These are phyloP conservation scores for Tragopan temminckii DNA, from an alignment of 2,797 vertebrate species.

Conservation along the genomic window DNA sequence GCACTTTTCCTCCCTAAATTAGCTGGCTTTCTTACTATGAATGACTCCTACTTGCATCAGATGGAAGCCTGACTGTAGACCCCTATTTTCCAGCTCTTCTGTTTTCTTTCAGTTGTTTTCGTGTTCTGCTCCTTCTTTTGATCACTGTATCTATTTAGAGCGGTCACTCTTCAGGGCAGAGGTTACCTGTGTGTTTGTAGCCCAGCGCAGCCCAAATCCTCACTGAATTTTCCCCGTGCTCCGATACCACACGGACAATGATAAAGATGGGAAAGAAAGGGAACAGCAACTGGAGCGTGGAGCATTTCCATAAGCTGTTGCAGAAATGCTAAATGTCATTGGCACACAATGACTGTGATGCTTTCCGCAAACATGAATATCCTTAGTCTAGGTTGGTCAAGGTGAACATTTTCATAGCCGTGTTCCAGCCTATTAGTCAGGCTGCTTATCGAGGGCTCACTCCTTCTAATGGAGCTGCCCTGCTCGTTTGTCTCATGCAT, in stretches of 20 bases:
- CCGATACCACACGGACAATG: not conserved
- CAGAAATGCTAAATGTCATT: not conserved
- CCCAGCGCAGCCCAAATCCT: not conserved
- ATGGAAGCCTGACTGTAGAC: not conserved
- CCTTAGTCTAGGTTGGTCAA: not conserved
- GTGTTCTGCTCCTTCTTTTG: not conserved
- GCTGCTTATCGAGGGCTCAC: not conserved
- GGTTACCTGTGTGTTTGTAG: not conserved
- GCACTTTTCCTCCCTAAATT: not conserved
- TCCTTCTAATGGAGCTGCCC: not conserved
- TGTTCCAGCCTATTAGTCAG: not conserved
- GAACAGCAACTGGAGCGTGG: not conserved
- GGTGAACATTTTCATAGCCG: not conserved
- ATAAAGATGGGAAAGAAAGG: not conserved
- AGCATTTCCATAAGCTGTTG: not conserved
- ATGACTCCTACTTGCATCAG: not conserved
- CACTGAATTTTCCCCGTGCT: not conserved
- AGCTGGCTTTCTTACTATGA: not conserved
- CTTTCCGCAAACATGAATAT: not conserved
- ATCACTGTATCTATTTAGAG: not conserved
- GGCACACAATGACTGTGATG: not conserved
- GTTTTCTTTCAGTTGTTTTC: not conserved
- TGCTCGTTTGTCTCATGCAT: constrained; percentile 48
- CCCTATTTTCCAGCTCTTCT: not conserved
- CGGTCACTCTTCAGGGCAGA: not conserved